phyloP scores from a whole-genome alignment of 1,140 invertebrate genomes.

The Harpegnathos saltator region DNA sequence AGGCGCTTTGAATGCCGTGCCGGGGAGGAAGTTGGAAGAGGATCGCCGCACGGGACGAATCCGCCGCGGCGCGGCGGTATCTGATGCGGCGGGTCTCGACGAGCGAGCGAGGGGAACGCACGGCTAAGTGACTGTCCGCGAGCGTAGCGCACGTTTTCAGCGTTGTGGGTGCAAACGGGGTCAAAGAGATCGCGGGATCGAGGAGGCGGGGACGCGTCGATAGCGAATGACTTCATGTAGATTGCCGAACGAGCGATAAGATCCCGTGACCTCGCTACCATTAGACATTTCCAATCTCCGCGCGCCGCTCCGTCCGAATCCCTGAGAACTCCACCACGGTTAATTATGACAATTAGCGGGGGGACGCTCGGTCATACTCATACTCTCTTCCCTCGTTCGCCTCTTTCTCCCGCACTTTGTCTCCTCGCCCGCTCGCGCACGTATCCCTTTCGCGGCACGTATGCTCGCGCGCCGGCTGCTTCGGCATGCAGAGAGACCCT shows the following conservation, averaged over 20 bases:
- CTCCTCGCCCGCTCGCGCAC: background rate
- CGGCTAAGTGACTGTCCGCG: background rate
- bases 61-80: conserved; percentile 4
- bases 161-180: conserved; percentile 56
- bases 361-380: conserved; percentile 32
- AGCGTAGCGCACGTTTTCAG: conserved; percentile 34
- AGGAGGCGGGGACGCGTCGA: conserved; percentile 35
- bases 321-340: conserved; percentile 69
- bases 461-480: conserved; percentile 20
- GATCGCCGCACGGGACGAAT: conserved; percentile 43
- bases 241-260: conserved; percentile 66
- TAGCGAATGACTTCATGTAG: conserved; percentile 74
- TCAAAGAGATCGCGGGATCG: conserved; percentile 57
- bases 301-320: conserved; percentile 36
- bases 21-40: conserved; percentile 21
- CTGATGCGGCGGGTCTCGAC: conserved; percentile 19
- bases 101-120: conserved; percentile 5
- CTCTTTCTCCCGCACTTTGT: conserved; percentile 17
- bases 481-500: conserved; percentile 33
- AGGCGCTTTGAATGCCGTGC: conserved; percentile 42
- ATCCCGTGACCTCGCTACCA: conserved; percentile 73
- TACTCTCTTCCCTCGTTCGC: background rate
- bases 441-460: background rate
- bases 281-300: conserved; percentile 55
- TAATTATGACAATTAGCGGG: conserved; percentile 77